Base-by-base conservation (phyloP, 2,113 vertebrate species). In the Neolamprologus ventralis region DNA sequence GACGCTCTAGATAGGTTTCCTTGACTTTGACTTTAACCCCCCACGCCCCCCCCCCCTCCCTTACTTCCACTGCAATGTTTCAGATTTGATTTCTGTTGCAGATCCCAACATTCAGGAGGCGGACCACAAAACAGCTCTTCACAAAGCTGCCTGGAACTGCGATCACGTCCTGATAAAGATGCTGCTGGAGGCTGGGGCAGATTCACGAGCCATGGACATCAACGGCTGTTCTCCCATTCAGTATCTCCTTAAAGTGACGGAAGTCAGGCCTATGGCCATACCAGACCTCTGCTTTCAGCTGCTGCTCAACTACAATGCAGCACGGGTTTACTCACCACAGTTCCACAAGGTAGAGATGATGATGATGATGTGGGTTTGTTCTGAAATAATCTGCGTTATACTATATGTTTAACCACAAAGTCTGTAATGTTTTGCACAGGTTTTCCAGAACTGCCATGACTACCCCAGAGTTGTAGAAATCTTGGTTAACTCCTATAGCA, bases 81-180 rank as follows among this genome's bases (percentile, higher is more conserved):
- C 2, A 14, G 28, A 73, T 23, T 5, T 31, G 17, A 23, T 26
- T 9, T 84, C 19, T 71, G 16, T 68, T 85, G 6, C 54, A 96
- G 96, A 98, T 82, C 96, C 97, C 19, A 97, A 99, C 3, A 78
- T 97, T 58, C 95, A 96, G 2, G 98, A 99, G 1, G 97, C 97
- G 2, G 98, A 99, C 94, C 94, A 97, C 73, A 98, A 99, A 85
- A 97, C 98, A 0, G 97, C 98, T 0, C 97, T 99, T 13, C 99
- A 99, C 95, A 99, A 98, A 92, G 99, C 98, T 0, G 97, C 98
- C 85, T 99, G 98, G 99, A 99, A 99, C 95, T 98, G 97, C 10
- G 98, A 99, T 86, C 97, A 98, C 0, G 51, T 97, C 75, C 95
- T 99, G 80, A 96, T 98, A 92, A 95, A 97, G 80, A 98, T 99